Base-by-base conservation (phyloP, 2,888 invertebrate species). In the Watsonalla cultraria region DNA sequence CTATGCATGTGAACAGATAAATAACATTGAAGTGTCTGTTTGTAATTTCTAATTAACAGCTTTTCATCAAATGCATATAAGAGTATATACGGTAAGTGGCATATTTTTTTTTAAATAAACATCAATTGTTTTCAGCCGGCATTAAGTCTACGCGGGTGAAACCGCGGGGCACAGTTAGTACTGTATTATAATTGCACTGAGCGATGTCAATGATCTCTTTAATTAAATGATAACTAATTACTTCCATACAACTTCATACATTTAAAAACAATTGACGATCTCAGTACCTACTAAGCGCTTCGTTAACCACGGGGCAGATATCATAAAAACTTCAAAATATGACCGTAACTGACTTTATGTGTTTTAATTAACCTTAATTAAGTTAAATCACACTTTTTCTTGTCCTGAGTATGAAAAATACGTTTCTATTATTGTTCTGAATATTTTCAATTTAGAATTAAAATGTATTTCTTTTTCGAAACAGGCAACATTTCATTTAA, bases 321-420 rank as follows among this genome's bases (percentile, higher is more conserved):
- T 8, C 48, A 56, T 54, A 64, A 74, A 74, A 71, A 76, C 63
- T 71, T 73, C 9, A 42, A 74, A 76, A 75, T 74, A 74, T 74
- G 72, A 70, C 57, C 64, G 69, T 74, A 68, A 72, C 63, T 64
- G 64, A 64, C 60, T 64, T 68, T 68, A 24, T 64, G 72, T 75
- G 77, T 74, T 82, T 85, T 82, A 84, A 89, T 88, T 87, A 85
- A 78, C 74, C 74, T 82, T 82, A 88, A 86, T 86, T 83, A 84
- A 77, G 73, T 77, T 68, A 73, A 75, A 77, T 66, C 74, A 75
- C 64, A 71, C 69, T 57, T 67, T 71, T 70, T 74, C 65, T 66
- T 65, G 68, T 82, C 82, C 79, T 82, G 84, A 82, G 82, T 77
- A 76, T 76, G 73, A 73, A 74, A 78, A 72, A 61, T 72, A 61